A percentile compares a stretch with the other conserved stretches of the same genome.
Evolutionary conservation across 2,888 invertebrate species (phyloP).

Genomic region (Drosophila maculinotata): DNA sequence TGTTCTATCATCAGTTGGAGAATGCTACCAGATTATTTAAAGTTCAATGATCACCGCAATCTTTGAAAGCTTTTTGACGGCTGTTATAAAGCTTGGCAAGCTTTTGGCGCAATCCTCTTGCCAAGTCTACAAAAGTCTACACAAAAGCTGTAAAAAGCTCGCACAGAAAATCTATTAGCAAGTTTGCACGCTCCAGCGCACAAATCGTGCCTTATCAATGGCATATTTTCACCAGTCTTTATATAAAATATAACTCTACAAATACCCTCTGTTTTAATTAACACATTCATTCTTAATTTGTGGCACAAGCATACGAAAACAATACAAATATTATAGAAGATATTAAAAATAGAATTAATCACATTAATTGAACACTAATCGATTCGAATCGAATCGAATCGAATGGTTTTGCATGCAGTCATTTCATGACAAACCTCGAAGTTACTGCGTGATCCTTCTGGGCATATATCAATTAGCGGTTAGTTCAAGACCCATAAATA

Average conservation of each 20-base stretch:
- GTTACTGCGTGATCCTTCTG: conserved; percentile 44
- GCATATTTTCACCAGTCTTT: neutral
- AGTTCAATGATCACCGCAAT: conserved; percentile 1
- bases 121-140: conserved; percentile 36
- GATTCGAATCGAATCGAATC: conserved; percentile 15
- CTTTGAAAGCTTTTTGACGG: conserved; percentile 12
- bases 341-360: conserved; percentile 23
- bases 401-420: conserved; percentile 38
- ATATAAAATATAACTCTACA: neutral
- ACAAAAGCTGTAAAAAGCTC: conserved; percentile 42
- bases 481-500: conserved; percentile 22
- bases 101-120: conserved; percentile 19
- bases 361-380: too few species aligned
- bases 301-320: neutral
- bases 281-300: conserved; percentile 9
- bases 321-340: neutral
- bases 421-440: conserved; percentile 30
- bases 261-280: conserved; percentile 5
- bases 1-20: too few species aligned
- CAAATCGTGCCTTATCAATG: conserved; percentile 29
- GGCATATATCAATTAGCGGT: conserved; percentile 42
- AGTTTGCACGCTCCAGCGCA: conserved; percentile 13
- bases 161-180: conserved; percentile 10
- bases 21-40: neutral
- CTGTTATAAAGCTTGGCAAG: conserved; percentile 3